Evolutionary conservation across 2,888 invertebrate genomes (phyloP).

Genomic region (Tipula vernalis): DNA sequence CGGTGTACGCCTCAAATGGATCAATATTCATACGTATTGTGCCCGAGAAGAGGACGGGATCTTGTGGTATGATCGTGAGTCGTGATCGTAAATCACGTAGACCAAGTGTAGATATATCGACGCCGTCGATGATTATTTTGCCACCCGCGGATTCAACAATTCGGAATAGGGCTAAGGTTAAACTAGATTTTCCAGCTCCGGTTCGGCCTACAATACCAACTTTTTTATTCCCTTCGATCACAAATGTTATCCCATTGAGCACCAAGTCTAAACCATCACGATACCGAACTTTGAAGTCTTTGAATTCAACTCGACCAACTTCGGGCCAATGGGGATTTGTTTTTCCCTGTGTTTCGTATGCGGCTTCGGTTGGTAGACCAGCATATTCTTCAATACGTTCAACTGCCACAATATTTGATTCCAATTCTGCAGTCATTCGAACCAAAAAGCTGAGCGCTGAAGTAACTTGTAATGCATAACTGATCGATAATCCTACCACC

Average conservation of each 20-base stretch:
- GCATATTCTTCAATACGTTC: slow-evolving; percentile 47
- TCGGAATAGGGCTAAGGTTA: slow-evolving; percentile 68
- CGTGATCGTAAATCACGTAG: slow-evolving; percentile 35
- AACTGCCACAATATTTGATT: slow-evolving; percentile 46
- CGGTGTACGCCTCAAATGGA: slow-evolving; percentile 37
- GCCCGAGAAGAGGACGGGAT: slow-evolving; percentile 28
- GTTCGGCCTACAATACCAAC: slow-evolving; percentile 73
- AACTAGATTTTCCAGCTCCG: slow-evolving; percentile 75
- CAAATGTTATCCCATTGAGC: slow-evolving; percentile 57
- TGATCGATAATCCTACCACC: slow-evolving; percentile 41
- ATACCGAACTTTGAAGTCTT: slow-evolving; percentile 65
- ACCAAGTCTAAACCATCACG: slow-evolving; percentile 68
- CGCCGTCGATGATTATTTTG: slow-evolving; percentile 34
- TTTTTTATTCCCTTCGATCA: slow-evolving; percentile 65
- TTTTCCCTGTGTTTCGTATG: slow-evolving; percentile 19
- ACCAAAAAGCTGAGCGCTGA: slow-evolving; percentile 43
- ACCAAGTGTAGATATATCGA: slow-evolving; percentile 34
- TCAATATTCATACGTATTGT: slow-evolving; percentile 44
- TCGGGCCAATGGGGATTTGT: slow-evolving; percentile 53
- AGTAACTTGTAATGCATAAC: slow-evolving; percentile 37
- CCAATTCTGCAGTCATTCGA: slow-evolving; percentile 42
- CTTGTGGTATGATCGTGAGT: slow-evolving; percentile 41
- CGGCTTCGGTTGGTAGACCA: slow-evolving; percentile 28
- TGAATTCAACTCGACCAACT: slow-evolving; percentile 59
- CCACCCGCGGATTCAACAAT: slow-evolving; percentile 52